Base-by-base conservation (phyloP, 2,797 vertebrate genomes). In the Scyliorhinus canicula region DNA sequence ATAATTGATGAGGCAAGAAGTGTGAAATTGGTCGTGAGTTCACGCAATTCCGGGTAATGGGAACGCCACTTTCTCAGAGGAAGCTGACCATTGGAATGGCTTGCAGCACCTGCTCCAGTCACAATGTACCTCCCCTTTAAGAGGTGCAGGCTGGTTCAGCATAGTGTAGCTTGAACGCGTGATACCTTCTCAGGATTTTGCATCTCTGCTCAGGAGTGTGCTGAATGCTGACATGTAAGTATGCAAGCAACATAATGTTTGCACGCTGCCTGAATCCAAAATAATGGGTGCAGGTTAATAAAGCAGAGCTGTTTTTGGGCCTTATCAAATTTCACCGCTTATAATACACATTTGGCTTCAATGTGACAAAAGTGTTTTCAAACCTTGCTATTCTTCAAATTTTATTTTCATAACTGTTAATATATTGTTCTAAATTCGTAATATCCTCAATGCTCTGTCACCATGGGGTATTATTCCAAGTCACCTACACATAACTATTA, bases 391-490 rank as follows among this genome's bases (percentile, higher is more conserved):
- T 57, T 55, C 50, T 57, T 91, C n/a, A 40, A 21, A 65, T 12
- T 91, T 63, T 24, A 63, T 40, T n/a, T 44, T 40, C 63, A 91
- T 65, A 40, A 28, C 7, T 63, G 57, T 63, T 44, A 24, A 63
- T 26, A n/a, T 44, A 26, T 47, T 67, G 21, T 8, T 65, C n/a
- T 63, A 63, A 91, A 91, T 65, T n/a, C 26, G 35, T 65, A 63
- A 91, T 91, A 26, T 91, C 60, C 44, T 91, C 60, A 91, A 26
- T 65, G 57, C 40, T 91, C 88, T 91, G 88, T 24, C 31, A 65
- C 60, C 40, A 24, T 40, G 4, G 85, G 85, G 35, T 57, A 35
- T 88, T 88, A 57, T 57, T 55, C 35, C 35, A 88, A 88, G 52
- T 60, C 31, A 60, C 4, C 85, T 19, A n/a, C 12, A 65, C 21